Evolutionary conservation across 2,113 vertebrate genomes (phyloP).

Genomic region (Rhabdomys dilectus): DNA sequence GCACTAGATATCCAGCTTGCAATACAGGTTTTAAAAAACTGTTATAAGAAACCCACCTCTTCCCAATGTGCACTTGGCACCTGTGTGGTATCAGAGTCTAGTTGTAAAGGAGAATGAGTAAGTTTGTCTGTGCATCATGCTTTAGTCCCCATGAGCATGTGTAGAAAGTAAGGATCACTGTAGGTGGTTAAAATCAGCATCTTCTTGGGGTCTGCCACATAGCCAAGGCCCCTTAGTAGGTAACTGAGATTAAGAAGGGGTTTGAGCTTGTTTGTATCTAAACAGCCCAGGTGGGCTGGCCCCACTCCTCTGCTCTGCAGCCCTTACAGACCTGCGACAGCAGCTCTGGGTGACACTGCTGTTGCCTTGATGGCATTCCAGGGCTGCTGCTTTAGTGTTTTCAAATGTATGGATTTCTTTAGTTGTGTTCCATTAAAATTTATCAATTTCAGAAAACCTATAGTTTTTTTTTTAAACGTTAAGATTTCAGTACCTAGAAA

Average conservation of each 20-base stretch:
- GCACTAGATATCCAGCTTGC: background rate
- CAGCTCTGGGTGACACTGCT: background rate
- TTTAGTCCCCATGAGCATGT: background rate
- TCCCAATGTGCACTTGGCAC: background rate
- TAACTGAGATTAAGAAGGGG: constrained; percentile 5
- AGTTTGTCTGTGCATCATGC: background rate
- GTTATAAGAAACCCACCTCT: background rate
- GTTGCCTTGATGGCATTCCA: background rate
- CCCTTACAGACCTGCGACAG: background rate
- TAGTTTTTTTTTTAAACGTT: constrained; percentile 33
- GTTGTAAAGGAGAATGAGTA: constrained; percentile 10
- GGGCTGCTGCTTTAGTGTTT: background rate
- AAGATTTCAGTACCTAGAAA: constrained; percentile 36
- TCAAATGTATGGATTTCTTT: constrained; percentile 18
- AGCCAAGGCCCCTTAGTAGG: background rate
- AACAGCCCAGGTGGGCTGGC: background rate
- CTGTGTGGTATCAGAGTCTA: background rate
- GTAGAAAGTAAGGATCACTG: constrained; percentile 21
- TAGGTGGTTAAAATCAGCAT: background rate
- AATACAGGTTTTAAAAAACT: background rate
- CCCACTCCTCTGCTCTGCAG: background rate
- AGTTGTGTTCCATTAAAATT: constrained; percentile 25
- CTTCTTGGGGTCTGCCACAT: background rate
- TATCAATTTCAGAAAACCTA: background rate
- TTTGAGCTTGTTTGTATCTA: background rate